Conservation (phyloP, 2,888 invertebrate species). For the Harpagoxenus sublaevis region DNA sequence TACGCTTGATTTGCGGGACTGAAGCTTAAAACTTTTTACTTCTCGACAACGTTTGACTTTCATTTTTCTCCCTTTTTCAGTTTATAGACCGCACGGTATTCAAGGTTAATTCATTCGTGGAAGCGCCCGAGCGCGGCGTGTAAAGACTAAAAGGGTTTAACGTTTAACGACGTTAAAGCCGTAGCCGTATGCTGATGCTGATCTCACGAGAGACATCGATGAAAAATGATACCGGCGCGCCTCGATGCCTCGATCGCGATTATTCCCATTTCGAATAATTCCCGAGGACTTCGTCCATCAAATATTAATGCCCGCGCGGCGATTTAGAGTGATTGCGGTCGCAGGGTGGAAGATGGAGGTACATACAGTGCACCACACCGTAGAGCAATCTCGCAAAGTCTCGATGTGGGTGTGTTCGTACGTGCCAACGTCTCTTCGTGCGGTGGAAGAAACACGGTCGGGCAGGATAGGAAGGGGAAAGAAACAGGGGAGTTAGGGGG, state of each 20-base stretch:
- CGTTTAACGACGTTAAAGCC: constrained; percentile 33
- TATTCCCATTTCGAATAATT: constrained; percentile 72
- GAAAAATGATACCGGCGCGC: constrained; percentile 38
- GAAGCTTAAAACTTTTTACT: constrained; percentile 50
- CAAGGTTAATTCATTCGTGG: constrained; percentile 55
- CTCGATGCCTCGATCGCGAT: constrained; percentile 63
- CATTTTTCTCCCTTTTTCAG: constrained; percentile 30
- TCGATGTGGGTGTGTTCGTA: constrained; percentile 51
- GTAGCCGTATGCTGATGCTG: constrained; percentile 17
- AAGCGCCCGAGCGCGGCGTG: constrained; percentile 24
- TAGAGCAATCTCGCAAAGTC: constrained; percentile 49
- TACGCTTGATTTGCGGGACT: constrained; percentile 54
- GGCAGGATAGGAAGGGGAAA: constrained; percentile 34
- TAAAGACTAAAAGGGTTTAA: constrained; percentile 44
- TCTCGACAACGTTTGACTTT: constrained; percentile 22
- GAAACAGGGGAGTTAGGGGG: constrained; percentile 17
- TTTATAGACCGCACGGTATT: constrained; percentile 41
- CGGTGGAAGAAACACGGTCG: constrained; percentile 55
- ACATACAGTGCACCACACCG: constrained; percentile 48
- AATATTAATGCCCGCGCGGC: constrained; percentile 79
- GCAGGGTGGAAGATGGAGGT: constrained; percentile 59
- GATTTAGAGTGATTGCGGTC: constrained; percentile 82
- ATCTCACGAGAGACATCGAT: constrained; percentile 33
- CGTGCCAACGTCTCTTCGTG: constrained; percentile 54
- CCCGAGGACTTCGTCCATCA: constrained; percentile 75